These are phyloP conservation scores for Acanthosoma haemorrhoidale DNA, from an alignment of 2,888 invertebrate species.

Conservation along the genomic window DNA sequence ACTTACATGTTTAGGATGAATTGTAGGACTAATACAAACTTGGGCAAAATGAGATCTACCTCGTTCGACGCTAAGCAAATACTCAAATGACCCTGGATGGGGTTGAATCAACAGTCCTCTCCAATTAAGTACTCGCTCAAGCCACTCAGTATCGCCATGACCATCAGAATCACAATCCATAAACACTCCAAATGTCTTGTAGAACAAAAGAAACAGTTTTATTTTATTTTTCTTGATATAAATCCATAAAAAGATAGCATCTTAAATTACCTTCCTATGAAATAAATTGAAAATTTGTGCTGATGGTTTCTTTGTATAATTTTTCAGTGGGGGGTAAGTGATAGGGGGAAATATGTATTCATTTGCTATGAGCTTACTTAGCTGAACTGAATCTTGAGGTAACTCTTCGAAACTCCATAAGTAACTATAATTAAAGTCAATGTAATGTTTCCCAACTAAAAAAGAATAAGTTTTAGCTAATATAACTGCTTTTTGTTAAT, in stretches of 20 bases:
- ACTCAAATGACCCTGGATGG: slow-evolving; percentile 69
- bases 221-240: neutral
- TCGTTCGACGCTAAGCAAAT: slow-evolving; percentile 55
- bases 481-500: neutral
- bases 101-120: slow-evolving; percentile 69
- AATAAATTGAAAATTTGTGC: slow-evolving; percentile 27
- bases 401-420: slow-evolving; percentile 47
- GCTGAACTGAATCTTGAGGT: slow-evolving; percentile 66
- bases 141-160: slow-evolving; percentile 62
- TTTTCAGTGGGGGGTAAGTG: neutral
- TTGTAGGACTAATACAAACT: slow-evolving; percentile 71
- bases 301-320: slow-evolving; percentile 16
- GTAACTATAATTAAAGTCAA: slow-evolving; percentile 32
- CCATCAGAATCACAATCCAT: slow-evolving; percentile 60
- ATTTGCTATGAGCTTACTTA: slow-evolving; percentile 69
- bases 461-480: neutral
- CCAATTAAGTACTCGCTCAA: slow-evolving; percentile 68
- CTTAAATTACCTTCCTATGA: slow-evolving; percentile 29
- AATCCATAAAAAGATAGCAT: neutral
- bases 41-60: slow-evolving; percentile 53
- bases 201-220: neutral
- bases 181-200: slow-evolving; percentile 61
- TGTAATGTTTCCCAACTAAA: slow-evolving; percentile 29
- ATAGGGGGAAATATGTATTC: slow-evolving; percentile 55
- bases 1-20: slow-evolving; percentile 67